Conservation (phyloP, 2,888 invertebrate species). For the Oscheius sp. region DNA sequence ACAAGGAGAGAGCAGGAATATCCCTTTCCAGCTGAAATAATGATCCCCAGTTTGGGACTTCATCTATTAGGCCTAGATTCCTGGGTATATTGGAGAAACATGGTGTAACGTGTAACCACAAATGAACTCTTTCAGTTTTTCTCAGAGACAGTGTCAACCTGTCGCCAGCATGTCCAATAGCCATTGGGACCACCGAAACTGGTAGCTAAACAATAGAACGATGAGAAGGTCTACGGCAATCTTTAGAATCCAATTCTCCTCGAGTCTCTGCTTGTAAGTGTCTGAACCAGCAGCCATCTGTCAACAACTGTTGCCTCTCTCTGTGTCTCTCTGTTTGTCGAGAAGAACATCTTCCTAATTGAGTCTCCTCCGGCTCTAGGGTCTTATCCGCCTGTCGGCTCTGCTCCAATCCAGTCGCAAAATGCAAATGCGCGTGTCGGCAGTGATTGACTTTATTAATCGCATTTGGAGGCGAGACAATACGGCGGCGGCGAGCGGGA, state of each 20-base stretch:
- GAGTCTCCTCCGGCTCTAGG: neutral
- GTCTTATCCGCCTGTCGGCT: slow-evolving; percentile 22
- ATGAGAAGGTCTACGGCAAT: neutral
- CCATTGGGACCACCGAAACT: no score
- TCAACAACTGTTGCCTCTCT: slow-evolving; percentile 21
- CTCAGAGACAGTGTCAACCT: no score
- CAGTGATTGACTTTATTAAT: slow-evolving; percentile 37
- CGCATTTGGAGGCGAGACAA: slow-evolving; percentile 25
- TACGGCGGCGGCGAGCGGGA: slow-evolving; percentile 9
- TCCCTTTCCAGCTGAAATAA: no score
- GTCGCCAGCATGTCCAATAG: no score
- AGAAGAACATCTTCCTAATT: slow-evolving; percentile 15
- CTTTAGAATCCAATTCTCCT: no score
- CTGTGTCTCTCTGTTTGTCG: neutral
- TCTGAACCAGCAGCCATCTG: slow-evolving; percentile 7
- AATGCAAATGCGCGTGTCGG: slow-evolving; percentile 37
- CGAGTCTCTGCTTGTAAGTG: neutral
- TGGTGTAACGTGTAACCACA: no score
- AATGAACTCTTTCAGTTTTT: no score
- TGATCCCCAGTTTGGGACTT: no score
- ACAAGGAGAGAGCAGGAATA: no score
- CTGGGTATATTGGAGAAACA: no score
- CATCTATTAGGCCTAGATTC: no score
- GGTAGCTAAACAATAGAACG: neutral
- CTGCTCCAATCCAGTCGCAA: slow-evolving; percentile 33